These are phyloP conservation scores for Etheostoma nigrum DNA, from an alignment of 2,797 vertebrate genomes.

Conservation along the genomic window DNA sequence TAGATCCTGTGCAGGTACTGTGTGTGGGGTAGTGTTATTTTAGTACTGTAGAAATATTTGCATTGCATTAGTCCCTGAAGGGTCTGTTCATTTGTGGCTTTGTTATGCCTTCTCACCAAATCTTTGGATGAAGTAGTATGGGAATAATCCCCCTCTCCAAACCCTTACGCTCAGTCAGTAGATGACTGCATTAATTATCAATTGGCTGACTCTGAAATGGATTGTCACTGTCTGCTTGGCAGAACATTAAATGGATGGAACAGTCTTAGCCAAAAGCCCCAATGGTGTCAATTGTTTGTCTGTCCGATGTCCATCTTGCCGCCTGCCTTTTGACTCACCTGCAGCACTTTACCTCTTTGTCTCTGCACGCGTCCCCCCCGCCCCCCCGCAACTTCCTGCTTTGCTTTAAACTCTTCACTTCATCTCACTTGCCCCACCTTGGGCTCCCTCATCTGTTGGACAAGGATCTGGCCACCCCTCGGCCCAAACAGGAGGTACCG, in stretches of 20 bases:
- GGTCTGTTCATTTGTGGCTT: slow-evolving; percentile 51
- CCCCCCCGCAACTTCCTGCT: slow-evolving; percentile 57
- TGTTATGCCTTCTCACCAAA: slow-evolving; percentile 49
- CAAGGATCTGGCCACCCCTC: slow-evolving; percentile 91
- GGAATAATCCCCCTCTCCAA: slow-evolving; percentile 58
- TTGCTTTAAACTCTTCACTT: slow-evolving; percentile 60
- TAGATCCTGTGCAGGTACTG: slow-evolving; percentile 2
- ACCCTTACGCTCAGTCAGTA: slow-evolving; percentile 51
- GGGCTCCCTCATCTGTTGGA: slow-evolving; percentile 89
- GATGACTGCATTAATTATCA: slow-evolving; percentile 63
- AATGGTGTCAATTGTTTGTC: slow-evolving; percentile 59
- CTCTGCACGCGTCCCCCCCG: slow-evolving; percentile 65
- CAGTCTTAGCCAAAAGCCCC: slow-evolving; percentile 39
- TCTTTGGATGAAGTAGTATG: slow-evolving; percentile 61
- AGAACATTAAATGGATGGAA: slow-evolving; percentile 60
- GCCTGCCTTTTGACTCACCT: slow-evolving; percentile 77
- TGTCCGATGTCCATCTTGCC: slow-evolving; percentile 71
- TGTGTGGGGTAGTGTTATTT: slow-evolving; percentile 16
- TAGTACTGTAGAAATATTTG: slow-evolving; percentile 20
- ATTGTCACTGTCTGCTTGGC: slow-evolving; percentile 68
- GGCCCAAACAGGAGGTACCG: slow-evolving; percentile 99
- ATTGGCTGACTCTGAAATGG: slow-evolving; percentile 56
- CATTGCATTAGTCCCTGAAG: slow-evolving; percentile 29
- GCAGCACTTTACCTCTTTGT: slow-evolving; percentile 78
- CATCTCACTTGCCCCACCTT: slow-evolving; percentile 67